phyloP scores from a whole-genome alignment of 2,797 vertebrate genomes.

The Cossypha polioptera region DNA sequence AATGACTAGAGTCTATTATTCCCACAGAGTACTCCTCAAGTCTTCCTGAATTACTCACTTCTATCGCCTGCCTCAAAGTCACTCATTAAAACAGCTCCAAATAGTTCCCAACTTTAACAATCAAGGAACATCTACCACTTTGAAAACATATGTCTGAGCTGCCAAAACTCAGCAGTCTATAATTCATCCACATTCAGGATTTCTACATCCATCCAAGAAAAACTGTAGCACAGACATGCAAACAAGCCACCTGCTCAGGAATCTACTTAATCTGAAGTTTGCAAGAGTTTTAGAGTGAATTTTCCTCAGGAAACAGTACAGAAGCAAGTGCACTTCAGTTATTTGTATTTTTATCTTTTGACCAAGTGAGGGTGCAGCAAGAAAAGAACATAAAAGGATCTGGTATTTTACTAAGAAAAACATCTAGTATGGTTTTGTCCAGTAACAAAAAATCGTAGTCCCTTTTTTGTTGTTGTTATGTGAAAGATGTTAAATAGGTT shows the following conservation, averaged over 20 bases:
- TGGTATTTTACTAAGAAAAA: neutral
- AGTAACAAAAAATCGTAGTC: neutral
- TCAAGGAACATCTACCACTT: neutral
- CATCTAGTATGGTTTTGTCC: neutral
- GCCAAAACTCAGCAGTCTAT: neutral
- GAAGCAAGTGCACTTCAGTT: neutral
- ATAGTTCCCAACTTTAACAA: neutral
- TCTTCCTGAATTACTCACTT: neutral
- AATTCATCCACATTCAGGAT: neutral
- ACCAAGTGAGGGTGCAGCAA: neutral
- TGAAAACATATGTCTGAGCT: neutral
- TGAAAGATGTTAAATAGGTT: neutral
- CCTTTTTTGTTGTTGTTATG: too few species aligned
- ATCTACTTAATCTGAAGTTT: neutral
- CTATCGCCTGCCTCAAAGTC: neutral
- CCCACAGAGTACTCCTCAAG: neutral
- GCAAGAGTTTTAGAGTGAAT: neutral
- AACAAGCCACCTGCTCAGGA: neutral
- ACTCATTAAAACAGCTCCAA: neutral
- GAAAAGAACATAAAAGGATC: neutral
- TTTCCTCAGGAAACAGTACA: neutral
- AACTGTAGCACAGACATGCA: neutral
- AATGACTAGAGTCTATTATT: neutral
- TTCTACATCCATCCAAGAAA: neutral
- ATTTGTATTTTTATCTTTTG: neutral